These are phyloP conservation scores for Dastarcus helophoroides DNA, from an alignment of 2,888 invertebrate species.

Conservation along the genomic window DNA sequence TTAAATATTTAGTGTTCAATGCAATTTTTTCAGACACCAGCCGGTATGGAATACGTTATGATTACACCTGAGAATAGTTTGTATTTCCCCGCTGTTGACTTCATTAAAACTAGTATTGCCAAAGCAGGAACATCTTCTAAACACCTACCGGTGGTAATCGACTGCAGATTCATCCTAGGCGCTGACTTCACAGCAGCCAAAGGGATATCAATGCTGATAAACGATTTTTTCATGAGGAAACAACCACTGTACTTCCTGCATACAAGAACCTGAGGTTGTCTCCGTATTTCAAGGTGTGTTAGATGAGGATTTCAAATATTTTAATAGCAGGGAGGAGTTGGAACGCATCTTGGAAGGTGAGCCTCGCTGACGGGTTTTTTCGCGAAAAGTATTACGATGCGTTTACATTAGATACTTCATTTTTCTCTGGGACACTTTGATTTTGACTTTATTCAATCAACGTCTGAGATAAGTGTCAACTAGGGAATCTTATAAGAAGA, in stretches of 20 bases:
- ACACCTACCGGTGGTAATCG: conserved; percentile 67
- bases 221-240: conserved; percentile 56
- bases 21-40: conserved; percentile 43
- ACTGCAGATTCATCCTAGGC: conserved; percentile 68
- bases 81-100: conserved; percentile 76
- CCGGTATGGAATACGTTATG: conserved; percentile 59
- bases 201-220: conserved; percentile 65
- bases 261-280: conserved; percentile 53
- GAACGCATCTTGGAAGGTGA: conserved; percentile 45
- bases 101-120: conserved; percentile 67
- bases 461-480: no score
- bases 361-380: neutral
- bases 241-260: conserved; percentile 63
- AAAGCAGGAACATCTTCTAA: conserved; percentile 54
- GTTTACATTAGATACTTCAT: no score
- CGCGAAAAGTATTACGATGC: no score
- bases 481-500: no score
- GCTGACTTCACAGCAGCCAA: conserved; percentile 83
- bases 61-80: conserved; percentile 69
- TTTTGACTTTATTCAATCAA: no score
- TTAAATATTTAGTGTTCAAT: neutral
- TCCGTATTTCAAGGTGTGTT: conserved; percentile 58
- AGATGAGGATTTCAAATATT: conserved; percentile 48
- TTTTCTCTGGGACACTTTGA: no score
- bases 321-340: conserved; percentile 47